phyloP scores from a whole-genome alignment of 2,888 invertebrate genomes.

The Drosophila rubida region DNA sequence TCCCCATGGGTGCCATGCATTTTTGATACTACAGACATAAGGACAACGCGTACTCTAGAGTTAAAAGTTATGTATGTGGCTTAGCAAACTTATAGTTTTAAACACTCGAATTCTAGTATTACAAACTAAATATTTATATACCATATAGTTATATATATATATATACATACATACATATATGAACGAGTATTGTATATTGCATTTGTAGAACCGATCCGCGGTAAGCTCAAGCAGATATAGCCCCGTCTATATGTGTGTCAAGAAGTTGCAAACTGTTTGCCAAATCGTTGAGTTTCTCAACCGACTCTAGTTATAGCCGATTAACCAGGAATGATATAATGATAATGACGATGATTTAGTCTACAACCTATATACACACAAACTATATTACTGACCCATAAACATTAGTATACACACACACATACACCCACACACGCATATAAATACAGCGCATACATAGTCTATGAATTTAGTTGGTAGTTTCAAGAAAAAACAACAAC shows the following conservation, averaged over 20 bases:
- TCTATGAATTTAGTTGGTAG: slow-evolving; percentile 65
- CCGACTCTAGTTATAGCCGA: slow-evolving; percentile 70
- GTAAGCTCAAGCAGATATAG: slow-evolving; percentile 33
- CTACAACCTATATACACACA: slow-evolving; percentile 1
- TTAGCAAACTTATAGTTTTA: slow-evolving; percentile 80
- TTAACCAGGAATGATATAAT: slow-evolving; percentile 15
- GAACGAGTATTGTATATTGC: slow-evolving; percentile 15
- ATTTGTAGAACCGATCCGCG: not conserved
- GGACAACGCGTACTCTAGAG: slow-evolving; percentile 45
- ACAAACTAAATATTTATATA: slow-evolving; percentile 39
- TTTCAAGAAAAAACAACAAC: slow-evolving; percentile 27
- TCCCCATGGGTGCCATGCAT: slow-evolving; percentile 79
- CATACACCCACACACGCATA: slow-evolving; percentile 32
- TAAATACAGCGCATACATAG: slow-evolving; percentile 31
- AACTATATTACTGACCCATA: slow-evolving; percentile 16
- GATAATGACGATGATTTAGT: slow-evolving; percentile 18
- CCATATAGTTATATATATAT: slow-evolving; percentile 26
- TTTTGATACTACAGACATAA: slow-evolving; percentile 62
- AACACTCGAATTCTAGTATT: slow-evolving; percentile 62
- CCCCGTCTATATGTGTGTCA: slow-evolving; percentile 16
- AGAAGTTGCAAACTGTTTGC: slow-evolving; percentile 71
- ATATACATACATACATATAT: slow-evolving; percentile 30
- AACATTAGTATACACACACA: slow-evolving; percentile 33
- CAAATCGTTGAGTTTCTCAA: slow-evolving; percentile 75
- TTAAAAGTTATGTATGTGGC: slow-evolving; percentile 73